These are phyloP conservation scores for Phycodurus eques DNA, from an alignment of 2,113 vertebrate species.

Conservation along the genomic window DNA sequence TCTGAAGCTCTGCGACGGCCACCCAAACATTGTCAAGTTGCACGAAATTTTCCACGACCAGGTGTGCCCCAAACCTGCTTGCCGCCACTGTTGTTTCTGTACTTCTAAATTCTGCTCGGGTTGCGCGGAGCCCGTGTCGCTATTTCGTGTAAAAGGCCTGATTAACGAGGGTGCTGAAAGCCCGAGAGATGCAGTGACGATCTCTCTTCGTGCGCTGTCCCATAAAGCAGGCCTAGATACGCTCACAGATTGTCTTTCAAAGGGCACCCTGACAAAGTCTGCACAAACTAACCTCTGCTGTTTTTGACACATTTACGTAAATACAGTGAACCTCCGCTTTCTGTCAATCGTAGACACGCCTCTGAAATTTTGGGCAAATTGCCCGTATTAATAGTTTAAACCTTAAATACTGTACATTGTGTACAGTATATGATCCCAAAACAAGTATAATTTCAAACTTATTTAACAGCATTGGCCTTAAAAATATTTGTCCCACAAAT, in stretches of 20 bases:
- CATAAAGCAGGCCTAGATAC: conserved; percentile 40
- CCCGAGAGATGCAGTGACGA: conserved; percentile 23
- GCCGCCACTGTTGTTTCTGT: not conserved
- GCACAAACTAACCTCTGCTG: conserved; percentile 20
- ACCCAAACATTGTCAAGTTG: conserved; percentile 95
- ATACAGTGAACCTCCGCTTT: not conserved
- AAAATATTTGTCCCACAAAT: not conserved
- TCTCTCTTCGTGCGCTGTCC: conserved; percentile 25
- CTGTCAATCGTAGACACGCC: not conserved
- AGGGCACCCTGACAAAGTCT: conserved; percentile 31
- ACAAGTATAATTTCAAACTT: not conserved
- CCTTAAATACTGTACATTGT: too few relatives aligned
- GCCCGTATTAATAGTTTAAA: too few relatives aligned
- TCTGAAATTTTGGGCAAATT: too few relatives aligned
- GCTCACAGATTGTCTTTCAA: conserved; percentile 29
- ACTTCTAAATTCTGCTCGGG: conserved; percentile 9
- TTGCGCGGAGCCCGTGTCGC: conserved; percentile 25
- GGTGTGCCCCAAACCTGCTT: conserved; percentile 67
- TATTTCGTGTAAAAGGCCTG: conserved; percentile 45
- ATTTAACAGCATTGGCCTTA: not conserved
- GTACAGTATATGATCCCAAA: not conserved
- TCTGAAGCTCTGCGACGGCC: conserved; percentile 92
- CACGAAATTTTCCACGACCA: conserved; percentile 96
- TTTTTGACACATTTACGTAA: conserved; percentile 35
- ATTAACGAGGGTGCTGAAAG: conserved; percentile 47